Base-by-base conservation (phyloP, 1,140 invertebrate species). In the Caligus rogercresseyi region DNA sequence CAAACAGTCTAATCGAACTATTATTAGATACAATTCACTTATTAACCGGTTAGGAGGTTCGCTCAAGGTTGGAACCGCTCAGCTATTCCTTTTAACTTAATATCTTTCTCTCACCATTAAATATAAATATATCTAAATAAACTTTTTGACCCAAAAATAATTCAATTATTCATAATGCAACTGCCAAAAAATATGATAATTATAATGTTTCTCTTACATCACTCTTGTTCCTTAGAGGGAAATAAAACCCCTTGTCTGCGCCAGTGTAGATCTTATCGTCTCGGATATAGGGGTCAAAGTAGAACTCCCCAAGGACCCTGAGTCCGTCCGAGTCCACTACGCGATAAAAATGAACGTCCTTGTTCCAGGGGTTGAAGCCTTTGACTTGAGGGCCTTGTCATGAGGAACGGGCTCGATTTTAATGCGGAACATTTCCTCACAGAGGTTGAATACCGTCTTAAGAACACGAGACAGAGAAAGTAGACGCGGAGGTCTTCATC, bases 301-400 rank as follows among this genome's bases (percentile, higher is more conserved):
- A 91, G 69, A 91, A 88, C 18, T 82, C 83, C 26, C 82, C 84
- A 11, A 60, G 19, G n/a, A 56, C 54, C 15, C 26, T 60, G n/a
- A n/a, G 7, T 60, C 26, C 20, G 15, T 43, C 78, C n/a, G 78
- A 71, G 69, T 92, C 86, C 67, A 80, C 83, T 3, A 95, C 75
- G 68, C 89, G 80, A 72, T 83, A 93, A 69, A 83, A 88, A 68
- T 80, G 79, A 0, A 94, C 89, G 72, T 90, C 86, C 64, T 82
- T 79, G 72, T 91, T 83, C 89, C 90, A 94, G 0, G 78, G 76
- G 4, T 76, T 73, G 52, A 77, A 73, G 69, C 88, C 81, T 58
- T 71, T 16, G 14, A 25, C 3, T 43, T 18, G 21, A 4, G 15
- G 24, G 7, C 18, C 43, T 59, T 51, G 1, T 23, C 21, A 65